phyloP scores from a whole-genome alignment of 1,140 invertebrate species.

The Hyposmocoma kahamanoa region DNA sequence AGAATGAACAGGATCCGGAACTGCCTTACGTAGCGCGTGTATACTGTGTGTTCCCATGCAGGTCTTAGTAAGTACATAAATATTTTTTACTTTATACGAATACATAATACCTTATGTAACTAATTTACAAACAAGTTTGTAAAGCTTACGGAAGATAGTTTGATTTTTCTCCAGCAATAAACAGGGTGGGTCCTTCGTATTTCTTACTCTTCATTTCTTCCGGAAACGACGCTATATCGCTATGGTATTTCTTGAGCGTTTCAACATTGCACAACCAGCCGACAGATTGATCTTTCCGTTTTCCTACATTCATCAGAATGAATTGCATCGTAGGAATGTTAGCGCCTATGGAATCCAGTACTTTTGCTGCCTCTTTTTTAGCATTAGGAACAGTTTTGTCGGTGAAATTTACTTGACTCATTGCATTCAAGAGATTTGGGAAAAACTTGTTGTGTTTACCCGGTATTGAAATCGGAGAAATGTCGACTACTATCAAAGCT shows the following conservation, averaged over 20 bases:
- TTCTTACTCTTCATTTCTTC: constrained; percentile 36
- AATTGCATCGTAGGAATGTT: constrained; percentile 19
- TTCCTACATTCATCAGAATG: constrained; percentile 39
- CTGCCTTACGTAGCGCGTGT: too few relatives aligned
- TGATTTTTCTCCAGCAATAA: constrained; percentile 82
- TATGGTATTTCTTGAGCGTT: constrained; percentile 29
- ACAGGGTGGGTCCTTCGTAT: constrained; percentile 79
- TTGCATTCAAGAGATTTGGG: constrained; percentile 72
- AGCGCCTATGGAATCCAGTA: constrained; percentile 19
- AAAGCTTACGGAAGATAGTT: constrained; percentile 80
- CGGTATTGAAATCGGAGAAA: constrained; percentile 80
- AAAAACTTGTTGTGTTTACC: constrained; percentile 72
- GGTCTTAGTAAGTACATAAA: too few relatives aligned
- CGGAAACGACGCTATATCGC: constrained; percentile 77
- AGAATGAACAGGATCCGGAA: too few relatives aligned
- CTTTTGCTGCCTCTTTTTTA: not conserved
- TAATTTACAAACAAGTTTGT: too few relatives aligned
- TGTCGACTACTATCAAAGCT: constrained; percentile 86
- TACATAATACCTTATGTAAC: too few relatives aligned
- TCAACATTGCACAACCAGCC: constrained; percentile 45
- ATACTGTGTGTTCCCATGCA: too few relatives aligned
- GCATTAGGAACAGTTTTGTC: constrained; percentile 25
- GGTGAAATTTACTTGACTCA: constrained; percentile 74
- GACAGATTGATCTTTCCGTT: constrained; percentile 23
- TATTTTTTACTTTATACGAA: too few relatives aligned